These are phyloP conservation scores for Phrynocephalus versicolor DNA, from an alignment of 2,113 vertebrate genomes.

Conservation along the genomic window DNA sequence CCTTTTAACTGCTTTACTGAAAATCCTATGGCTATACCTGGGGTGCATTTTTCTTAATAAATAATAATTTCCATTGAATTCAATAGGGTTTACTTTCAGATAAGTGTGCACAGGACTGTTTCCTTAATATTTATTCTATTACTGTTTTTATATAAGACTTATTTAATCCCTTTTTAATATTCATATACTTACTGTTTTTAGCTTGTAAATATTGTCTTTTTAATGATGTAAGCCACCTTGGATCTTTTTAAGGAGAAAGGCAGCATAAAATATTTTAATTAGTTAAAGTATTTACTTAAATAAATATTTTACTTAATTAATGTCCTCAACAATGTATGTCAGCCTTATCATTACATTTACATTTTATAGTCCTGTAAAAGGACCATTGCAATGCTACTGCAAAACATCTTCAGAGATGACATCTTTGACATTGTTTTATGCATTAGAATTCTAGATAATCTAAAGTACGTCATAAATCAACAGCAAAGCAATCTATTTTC, in stretches of 20 bases:
- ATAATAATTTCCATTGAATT: not conserved
- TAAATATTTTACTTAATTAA: no score
- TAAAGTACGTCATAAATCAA: not conserved
- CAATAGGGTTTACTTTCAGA: not conserved
- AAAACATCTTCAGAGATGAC: not conserved
- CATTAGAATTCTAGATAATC: not conserved
- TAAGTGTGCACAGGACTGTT: not conserved
- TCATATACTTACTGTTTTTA: no score
- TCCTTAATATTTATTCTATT: not conserved
- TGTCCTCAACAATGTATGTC: not conserved
- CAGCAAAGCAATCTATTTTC: not conserved
- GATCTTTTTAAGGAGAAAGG: no score
- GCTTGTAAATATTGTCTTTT: no score
- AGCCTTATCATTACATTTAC: not conserved
- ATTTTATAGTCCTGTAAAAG: not conserved
- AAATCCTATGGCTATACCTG: not conserved
- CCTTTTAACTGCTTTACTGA: not conserved
- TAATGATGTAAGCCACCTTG: no score
- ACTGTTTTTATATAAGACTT: no score
- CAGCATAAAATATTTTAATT: no score
- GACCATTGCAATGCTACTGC: not conserved
- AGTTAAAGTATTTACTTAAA: no score
- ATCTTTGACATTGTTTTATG: not conserved
- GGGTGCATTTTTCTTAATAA: no score
- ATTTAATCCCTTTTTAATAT: no score